A percentile compares a stretch with the other conserved stretches of the same genome.
Evolutionary conservation across 2,888 invertebrate genomes (phyloP).

Genomic region (Acanthosepion pharaonis): DNA sequence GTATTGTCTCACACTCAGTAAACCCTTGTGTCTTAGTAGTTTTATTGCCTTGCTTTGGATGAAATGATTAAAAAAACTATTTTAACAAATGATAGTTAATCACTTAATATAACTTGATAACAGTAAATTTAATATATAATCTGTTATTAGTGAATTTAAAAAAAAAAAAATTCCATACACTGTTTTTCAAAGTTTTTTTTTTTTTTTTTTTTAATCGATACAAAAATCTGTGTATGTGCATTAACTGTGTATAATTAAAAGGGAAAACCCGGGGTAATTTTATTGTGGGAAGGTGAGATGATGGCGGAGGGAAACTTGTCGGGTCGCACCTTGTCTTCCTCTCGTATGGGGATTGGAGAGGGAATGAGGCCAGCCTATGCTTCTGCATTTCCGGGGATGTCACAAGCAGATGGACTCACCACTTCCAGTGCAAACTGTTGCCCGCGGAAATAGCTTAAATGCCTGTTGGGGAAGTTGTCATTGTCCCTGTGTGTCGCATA

Average conservation of each 20-base stretch:
- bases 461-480: constrained; percentile 21
- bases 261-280: background rate
- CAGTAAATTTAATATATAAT: too few species aligned
- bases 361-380: background rate
- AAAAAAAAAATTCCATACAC: too few species aligned
- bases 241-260: background rate
- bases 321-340: background rate
- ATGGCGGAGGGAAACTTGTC: background rate
- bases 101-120: too few species aligned
- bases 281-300: background rate
- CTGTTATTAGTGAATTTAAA: too few species aligned
- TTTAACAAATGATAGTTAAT: too few species aligned
- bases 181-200: too few species aligned
- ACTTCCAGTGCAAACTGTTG: background rate
- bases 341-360: background rate
- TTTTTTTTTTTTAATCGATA: too few species aligned
- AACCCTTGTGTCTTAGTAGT: too few species aligned
- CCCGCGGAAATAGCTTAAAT: constrained; percentile 9
- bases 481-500: background rate
- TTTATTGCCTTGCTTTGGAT: too few species aligned
- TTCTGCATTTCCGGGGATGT: background rate
- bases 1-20: too few species aligned
- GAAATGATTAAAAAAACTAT: too few species aligned
- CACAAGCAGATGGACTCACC: background rate
- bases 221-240: too few species aligned